Evolutionary conservation across 2,113 vertebrate genomes (phyloP).

Genomic region (Riparia riparia): DNA sequence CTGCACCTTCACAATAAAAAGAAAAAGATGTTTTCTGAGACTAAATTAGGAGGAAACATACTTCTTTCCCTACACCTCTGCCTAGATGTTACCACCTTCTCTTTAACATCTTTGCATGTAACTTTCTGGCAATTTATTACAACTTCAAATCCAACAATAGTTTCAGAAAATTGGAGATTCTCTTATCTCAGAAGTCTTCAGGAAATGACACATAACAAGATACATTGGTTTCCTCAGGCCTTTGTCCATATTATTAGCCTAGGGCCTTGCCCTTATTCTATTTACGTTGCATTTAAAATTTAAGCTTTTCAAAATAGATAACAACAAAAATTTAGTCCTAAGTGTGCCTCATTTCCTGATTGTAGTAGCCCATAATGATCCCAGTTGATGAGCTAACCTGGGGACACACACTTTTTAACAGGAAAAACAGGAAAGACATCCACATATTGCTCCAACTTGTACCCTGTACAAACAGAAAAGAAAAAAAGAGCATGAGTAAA

Average conservation of each 20-base stretch:
- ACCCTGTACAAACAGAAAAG: constrained; percentile 34
- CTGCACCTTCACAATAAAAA: not conserved
- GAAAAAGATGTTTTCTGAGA: not conserved
- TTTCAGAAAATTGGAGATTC: not conserved
- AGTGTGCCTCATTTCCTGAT: constrained; percentile 33
- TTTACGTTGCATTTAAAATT: constrained; percentile 42
- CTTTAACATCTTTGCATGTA: not conserved
- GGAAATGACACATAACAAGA: not conserved
- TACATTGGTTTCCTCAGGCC: not conserved
- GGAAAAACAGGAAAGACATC: constrained; percentile 34
- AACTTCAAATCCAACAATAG: not conserved
- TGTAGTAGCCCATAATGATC: not conserved
- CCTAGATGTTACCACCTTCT: not conserved
- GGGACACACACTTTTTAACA: constrained; percentile 12
- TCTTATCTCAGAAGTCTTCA: not conserved
- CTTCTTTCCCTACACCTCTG: not conserved
- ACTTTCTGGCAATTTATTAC: not conserved
- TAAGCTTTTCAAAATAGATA: constrained; percentile 1
- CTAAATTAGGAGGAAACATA: not conserved
- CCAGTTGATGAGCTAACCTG: constrained; percentile 33
- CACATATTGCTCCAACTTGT: constrained; percentile 51
- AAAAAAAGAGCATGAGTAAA: constrained; percentile 25
- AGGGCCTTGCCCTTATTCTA: not conserved
- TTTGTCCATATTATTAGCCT: not conserved
- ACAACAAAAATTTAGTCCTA: not conserved